A percentile compares a stretch with the other conserved stretches of the same genome.
phyloP scores from a whole-genome alignment of 1,140 invertebrate genomes.

The Drosophila elegans region DNA sequence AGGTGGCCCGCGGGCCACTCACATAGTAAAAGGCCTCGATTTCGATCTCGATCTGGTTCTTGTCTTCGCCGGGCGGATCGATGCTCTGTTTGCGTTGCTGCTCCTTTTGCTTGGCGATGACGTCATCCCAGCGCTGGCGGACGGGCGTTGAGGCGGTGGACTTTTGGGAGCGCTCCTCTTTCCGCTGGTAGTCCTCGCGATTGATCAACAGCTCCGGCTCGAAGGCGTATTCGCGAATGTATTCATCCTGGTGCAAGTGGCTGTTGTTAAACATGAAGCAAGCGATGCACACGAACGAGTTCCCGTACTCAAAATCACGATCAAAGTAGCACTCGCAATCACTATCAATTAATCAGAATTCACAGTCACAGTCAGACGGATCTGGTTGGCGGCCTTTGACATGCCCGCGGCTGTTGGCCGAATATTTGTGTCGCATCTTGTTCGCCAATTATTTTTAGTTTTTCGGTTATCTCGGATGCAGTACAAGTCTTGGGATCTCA shows the following conservation, averaged over 20 bases:
- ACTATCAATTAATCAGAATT: slow-evolving; percentile 19
- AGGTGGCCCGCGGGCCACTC: slow-evolving; percentile 45
- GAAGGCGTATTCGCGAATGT: slow-evolving; percentile 83
- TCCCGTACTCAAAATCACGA: slow-evolving; percentile 35
- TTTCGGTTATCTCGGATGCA: slow-evolving; percentile 36
- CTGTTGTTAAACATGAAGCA: slow-evolving; percentile 82
- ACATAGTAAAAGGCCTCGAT: slow-evolving; percentile 84
- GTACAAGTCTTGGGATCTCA: slow-evolving; percentile 35
- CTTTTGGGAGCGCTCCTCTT: slow-evolving; percentile 60
- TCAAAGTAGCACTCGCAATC: slow-evolving; percentile 10
- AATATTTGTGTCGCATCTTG: slow-evolving; percentile 80
- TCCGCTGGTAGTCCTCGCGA: slow-evolving; percentile 78
- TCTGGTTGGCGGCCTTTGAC: slow-evolving; percentile 71
- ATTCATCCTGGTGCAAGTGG: slow-evolving; percentile 78
- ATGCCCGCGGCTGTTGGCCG: slow-evolving; percentile 75
- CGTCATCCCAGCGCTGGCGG: slow-evolving; percentile 74
- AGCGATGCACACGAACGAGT: slow-evolving; percentile 46
- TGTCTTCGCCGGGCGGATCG: slow-evolving; percentile 65
- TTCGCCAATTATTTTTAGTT: slow-evolving; percentile 79
- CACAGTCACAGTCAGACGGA: slow-evolving; percentile 52
- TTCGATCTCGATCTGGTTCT: slow-evolving; percentile 81
- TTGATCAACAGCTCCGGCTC: slow-evolving; percentile 83
- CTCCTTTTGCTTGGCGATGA: slow-evolving; percentile 76
- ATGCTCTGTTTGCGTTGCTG: slow-evolving; percentile 56
- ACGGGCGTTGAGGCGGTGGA: slow-evolving; percentile 51